Conservation (phyloP, 2,797 vertebrate species). For the Bovichtus variegatus region DNA sequence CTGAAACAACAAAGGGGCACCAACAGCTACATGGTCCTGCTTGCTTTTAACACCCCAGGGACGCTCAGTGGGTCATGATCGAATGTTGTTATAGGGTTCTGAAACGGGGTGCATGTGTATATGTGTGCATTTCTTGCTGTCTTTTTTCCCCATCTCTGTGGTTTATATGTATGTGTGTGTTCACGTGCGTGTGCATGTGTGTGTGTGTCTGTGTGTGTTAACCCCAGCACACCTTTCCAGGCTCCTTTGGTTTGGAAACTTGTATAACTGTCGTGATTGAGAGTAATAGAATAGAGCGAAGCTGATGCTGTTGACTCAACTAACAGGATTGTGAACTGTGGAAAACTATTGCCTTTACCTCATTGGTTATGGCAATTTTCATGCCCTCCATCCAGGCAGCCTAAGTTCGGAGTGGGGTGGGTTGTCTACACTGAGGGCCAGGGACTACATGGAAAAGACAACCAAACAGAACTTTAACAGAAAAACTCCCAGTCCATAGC, state of each 20-base stretch:
- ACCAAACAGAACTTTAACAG: conserved; percentile 1
- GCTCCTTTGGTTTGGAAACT: conserved; percentile 28
- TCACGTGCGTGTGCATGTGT: conserved; percentile 31
- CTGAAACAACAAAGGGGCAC: conserved; percentile 81
- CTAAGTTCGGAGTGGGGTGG: not conserved
- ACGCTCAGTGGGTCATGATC: conserved; percentile 66
- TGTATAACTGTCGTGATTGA: conserved; percentile 50
- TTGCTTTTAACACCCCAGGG: conserved; percentile 76
- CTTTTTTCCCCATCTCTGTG: conserved; percentile 27
- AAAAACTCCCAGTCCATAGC: not conserved
- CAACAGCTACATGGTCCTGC: conserved; percentile 64
- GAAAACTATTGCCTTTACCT: conserved; percentile 67
- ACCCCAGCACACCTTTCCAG: conserved; percentile 51
- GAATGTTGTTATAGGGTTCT: conserved; percentile 72
- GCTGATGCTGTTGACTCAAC: conserved; percentile 60
- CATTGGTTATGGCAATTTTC: conserved; percentile 64
- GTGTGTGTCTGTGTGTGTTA: conserved; percentile 38
- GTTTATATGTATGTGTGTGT: conserved; percentile 31
- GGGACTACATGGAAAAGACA: conserved; percentile 6
- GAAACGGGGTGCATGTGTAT: conserved; percentile 29
- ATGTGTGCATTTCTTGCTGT: conserved; percentile 29
- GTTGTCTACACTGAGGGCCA: not conserved
- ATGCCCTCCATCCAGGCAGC: conserved; percentile 32
- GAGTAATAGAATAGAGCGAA: conserved; percentile 54
- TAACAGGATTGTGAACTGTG: conserved; percentile 59